These are phyloP conservation scores for Etia nguti DNA, from an alignment of 2,113 vertebrate species.

Conservation along the genomic window DNA sequence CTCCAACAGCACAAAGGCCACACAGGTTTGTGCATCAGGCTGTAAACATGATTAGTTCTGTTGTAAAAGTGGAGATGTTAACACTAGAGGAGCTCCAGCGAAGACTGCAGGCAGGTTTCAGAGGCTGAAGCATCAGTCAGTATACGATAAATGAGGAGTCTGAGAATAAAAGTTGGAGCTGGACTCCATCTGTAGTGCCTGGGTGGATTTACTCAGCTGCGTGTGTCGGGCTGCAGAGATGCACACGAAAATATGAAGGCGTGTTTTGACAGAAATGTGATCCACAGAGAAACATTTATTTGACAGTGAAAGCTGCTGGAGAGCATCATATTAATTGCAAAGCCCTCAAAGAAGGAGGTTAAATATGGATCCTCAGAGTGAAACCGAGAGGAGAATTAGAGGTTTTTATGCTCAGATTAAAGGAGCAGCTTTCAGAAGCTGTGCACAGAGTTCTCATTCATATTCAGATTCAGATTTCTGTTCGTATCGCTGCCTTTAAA, in stretches of 20 bases:
- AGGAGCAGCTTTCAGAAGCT: fast-evolving
- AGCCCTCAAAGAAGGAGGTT: not conserved
- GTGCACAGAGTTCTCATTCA: not conserved
- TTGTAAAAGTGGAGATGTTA: fast-evolving
- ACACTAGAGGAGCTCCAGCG: not conserved
- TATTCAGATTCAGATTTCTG: not conserved
- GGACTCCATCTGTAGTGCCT: not conserved
- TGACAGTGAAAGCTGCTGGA: not conserved
- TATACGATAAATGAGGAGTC: fast-evolving
- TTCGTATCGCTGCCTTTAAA: not conserved
- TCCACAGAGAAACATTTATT: not conserved
- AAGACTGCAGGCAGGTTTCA: not conserved
- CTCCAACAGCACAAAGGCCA: not conserved
- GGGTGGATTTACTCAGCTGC: fast-evolving
- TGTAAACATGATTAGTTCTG: not conserved
- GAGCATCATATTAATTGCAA: not conserved
- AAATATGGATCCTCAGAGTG: not conserved
- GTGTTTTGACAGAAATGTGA: not conserved
- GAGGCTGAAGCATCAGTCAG: not conserved
- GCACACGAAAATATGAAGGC: fast-evolving
- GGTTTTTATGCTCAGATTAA: not conserved
- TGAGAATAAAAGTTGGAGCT: not conserved
- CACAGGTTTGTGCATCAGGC: not conserved
- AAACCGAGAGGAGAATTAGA: fast-evolving
- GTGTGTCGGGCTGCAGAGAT: not conserved